Base-by-base conservation (phyloP, 2,888 invertebrate genomes). In the Lasioglossum malachurum region DNA sequence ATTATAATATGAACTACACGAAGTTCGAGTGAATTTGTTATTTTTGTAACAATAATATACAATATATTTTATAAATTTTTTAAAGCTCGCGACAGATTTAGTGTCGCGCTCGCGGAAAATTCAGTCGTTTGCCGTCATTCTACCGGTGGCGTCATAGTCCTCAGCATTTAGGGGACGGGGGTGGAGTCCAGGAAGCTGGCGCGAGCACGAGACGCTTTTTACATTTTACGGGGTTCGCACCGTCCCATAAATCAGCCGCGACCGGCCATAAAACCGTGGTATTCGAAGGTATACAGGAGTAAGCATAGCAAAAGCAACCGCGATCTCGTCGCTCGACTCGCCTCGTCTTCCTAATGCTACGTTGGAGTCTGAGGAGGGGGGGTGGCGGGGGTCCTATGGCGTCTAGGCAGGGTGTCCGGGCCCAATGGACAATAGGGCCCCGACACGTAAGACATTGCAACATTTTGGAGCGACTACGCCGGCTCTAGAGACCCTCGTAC, bases 371-470 rank as follows among this genome's bases (percentile, higher is more conserved):
- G 27, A 31, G 12, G 31, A 3, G 16, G 64, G 31, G 8, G 16
- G 64, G 16, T 7, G 74, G 57, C n/a, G 60, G 57, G 67, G 38
- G 44, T 35, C 38, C 19, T 10, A 44, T 7, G 31, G 49, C 31
- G 79, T 88, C 86, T 86, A 86, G 90, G 87, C 89, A 88, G 90
- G 90, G 88, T 90, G 91, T 89, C 90, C 79, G 86, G 1, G 80
- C 57, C 79, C 19, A 84, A 31, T 31, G 91, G 89, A 93, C 92
- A 93, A 93, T 93, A 81, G 90, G 57, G 57, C 84, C 83, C 76
- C 87, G 83, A 90, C 82, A 84, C 92, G 91, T 92, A 94, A 94
- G 93, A 93, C 94, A 92, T 94, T 94, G 92, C 94, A 94, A 94
- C 93, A 94, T 94, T 94, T 93, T 91, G 81, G 94, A 93, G 92